phyloP scores from a whole-genome alignment of 2,888 invertebrate species.

The Machimus atricapillus region DNA sequence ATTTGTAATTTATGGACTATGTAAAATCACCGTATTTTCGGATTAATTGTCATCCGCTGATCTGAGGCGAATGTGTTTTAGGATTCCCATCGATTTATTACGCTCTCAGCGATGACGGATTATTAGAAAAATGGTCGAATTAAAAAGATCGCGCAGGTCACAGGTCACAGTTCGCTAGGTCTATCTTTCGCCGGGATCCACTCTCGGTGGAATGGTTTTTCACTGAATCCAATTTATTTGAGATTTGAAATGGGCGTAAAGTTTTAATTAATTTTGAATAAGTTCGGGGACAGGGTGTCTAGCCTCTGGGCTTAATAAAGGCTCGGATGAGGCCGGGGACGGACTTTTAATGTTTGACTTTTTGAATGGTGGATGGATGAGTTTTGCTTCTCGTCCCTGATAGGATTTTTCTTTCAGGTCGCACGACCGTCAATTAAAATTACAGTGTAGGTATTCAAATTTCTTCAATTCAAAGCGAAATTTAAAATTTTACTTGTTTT shows the following conservation, averaged over 20 bases:
- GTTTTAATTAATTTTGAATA: neutral
- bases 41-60: neutral
- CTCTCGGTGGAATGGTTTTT: neutral
- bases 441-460: neutral
- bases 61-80: neutral
- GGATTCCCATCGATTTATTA: neutral
- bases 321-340: neutral
- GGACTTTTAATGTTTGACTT: neutral
- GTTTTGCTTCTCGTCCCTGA: neutral
- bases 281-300: neutral
- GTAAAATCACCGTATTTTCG: neutral
- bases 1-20: slow-evolving; percentile 7
- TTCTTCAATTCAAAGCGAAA: neutral
- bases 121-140: neutral
- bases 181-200: neutral
- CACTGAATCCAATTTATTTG: neutral
- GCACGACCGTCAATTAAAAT: neutral
- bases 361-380: neutral
- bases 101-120: neutral
- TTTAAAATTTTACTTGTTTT: neutral
- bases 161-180: neutral
- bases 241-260: neutral
- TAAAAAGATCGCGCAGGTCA: neutral
- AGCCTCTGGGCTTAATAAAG: neutral
- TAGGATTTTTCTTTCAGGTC: neutral